Evolutionary conservation across 2,888 invertebrate genomes (phyloP).

Genomic region (Myopa testacea): DNA sequence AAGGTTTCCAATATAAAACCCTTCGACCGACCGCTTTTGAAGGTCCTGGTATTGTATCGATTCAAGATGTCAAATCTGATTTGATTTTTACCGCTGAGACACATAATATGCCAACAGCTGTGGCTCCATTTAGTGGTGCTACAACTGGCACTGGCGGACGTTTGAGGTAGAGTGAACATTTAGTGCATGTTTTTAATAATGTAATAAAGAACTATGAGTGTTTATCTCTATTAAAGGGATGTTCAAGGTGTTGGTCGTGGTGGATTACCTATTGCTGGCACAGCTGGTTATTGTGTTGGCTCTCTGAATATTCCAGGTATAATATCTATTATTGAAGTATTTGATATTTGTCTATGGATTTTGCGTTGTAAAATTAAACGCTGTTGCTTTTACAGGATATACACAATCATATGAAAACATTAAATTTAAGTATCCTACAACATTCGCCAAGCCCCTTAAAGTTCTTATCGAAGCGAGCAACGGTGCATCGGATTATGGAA

Average conservation of each 20-base stretch:
- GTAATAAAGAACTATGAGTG: not conserved
- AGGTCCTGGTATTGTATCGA: slow-evolving; percentile 74
- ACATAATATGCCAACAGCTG: slow-evolving; percentile 98
- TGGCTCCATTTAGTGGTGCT: slow-evolving; percentile 97
- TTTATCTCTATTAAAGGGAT: slow-evolving; percentile 72
- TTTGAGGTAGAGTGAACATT: slow-evolving; percentile 69
- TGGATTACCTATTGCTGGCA: slow-evolving; percentile 93
- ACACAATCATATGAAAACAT: slow-evolving; percentile 87
- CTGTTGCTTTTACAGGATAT: slow-evolving; percentile 73
- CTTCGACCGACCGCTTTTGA: slow-evolving; percentile 75
- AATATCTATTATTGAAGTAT: too few relatives aligned
- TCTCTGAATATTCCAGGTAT: slow-evolving; percentile 89
- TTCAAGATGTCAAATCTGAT: slow-evolving; percentile 77
- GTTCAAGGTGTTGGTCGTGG: slow-evolving; percentile 96
- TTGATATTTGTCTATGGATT: not conserved
- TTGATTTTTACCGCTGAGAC: slow-evolving; percentile 99
- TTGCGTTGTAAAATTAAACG: not conserved
- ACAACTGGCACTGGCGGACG: slow-evolving; percentile 98
- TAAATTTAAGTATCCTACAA: slow-evolving; percentile 81
- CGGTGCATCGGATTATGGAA: slow-evolving; percentile 98
- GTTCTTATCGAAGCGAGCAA: slow-evolving; percentile 96
- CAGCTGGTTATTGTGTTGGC: slow-evolving; percentile 96
- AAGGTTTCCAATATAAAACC: slow-evolving; percentile 80
- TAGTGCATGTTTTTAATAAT: not conserved
- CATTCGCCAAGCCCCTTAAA: slow-evolving; percentile 90